Conservation (phyloP, 2,797 vertebrate genomes). For the Enteromius fasciolatus region DNA sequence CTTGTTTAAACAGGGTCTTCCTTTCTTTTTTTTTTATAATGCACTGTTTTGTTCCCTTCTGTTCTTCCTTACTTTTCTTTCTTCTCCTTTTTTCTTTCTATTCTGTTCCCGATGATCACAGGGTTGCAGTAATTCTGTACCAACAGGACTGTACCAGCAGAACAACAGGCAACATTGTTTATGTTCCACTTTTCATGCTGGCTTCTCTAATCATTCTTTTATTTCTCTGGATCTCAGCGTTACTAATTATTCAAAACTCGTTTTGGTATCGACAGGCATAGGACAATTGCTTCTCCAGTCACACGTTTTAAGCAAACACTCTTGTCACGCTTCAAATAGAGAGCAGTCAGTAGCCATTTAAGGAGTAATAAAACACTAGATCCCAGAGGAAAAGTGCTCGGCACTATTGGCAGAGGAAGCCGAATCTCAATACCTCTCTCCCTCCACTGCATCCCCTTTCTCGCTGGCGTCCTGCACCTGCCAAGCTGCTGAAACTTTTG, state of each 20-base stretch:
- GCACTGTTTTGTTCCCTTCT: not conserved
- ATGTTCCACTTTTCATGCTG: conserved; percentile 15
- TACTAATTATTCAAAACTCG: conserved; percentile 23
- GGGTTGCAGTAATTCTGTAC: conserved; percentile 27
- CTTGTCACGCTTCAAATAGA: conserved; percentile 35
- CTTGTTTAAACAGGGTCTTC: not conserved
- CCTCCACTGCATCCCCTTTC: conserved; percentile 63
- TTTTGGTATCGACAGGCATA: conserved; percentile 6
- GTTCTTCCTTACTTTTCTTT: not conserved
- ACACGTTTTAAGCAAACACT: conserved; percentile 35
- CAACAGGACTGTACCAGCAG: not conserved
- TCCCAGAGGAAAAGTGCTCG: conserved; percentile 68
- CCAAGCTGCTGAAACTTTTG: conserved; percentile 76
- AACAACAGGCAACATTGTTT: conserved; percentile 32
- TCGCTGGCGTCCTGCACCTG: conserved; percentile 64
- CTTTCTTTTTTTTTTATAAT: not conserved
- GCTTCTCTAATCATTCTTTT: conserved; percentile 12
- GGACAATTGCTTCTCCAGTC: conserved; percentile 25
- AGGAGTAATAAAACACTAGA: conserved; percentile 47
- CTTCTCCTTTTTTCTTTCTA: not conserved
- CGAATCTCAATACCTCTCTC: conserved; percentile 62
- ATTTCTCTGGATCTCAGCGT: conserved; percentile 12
- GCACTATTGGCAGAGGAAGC: conserved; percentile 64
- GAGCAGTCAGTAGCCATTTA: conserved; percentile 39
- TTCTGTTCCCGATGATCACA: not conserved